Conservation (phyloP, 2,113 vertebrate species). For the Hypomesus transpacificus region DNA sequence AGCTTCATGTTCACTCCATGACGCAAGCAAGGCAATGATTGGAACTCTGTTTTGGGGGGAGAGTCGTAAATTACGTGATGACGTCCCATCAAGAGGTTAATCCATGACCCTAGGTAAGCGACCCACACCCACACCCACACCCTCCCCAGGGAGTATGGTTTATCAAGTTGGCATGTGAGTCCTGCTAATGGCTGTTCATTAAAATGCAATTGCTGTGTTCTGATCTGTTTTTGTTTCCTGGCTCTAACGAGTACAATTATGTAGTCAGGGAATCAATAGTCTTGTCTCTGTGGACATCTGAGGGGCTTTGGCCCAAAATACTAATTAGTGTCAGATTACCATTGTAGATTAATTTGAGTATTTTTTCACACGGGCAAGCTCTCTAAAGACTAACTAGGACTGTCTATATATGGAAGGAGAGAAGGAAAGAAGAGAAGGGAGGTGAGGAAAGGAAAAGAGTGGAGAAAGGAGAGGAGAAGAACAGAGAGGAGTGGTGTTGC, state of each 20-base stretch:
- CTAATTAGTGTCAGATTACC: slow-evolving; percentile 67
- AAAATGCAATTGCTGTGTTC: slow-evolving; percentile 52
- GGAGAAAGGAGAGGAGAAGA: neutral
- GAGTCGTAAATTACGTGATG: neutral
- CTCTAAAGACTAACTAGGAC: slow-evolving; percentile 57
- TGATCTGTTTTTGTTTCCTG: slow-evolving; percentile 53
- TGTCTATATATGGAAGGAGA: slow-evolving; percentile 20
- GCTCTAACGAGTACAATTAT: slow-evolving; percentile 52
- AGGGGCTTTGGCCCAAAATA: slow-evolving; percentile 53
- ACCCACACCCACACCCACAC: neutral
- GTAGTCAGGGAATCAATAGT: slow-evolving; percentile 40
- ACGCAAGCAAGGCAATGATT: neutral
- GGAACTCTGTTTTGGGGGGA: neutral
- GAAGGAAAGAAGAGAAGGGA: neutral
- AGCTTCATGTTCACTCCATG: neutral
- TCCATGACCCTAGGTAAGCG: neutral
- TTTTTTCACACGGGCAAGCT: slow-evolving; percentile 22
- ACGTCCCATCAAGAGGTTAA: neutral
- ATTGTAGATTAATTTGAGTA: slow-evolving; percentile 57
- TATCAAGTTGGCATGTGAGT: slow-evolving; percentile 41
- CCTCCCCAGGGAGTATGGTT: slow-evolving; percentile 21
- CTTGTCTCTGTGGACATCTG: slow-evolving; percentile 47
- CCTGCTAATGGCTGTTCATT: slow-evolving; percentile 51
- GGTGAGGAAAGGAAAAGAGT: neutral
- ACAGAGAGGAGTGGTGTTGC: slow-evolving; percentile 33